Evolutionary conservation across 2,113 vertebrate species (phyloP).

Genomic region (Cyanoramphus novaezelandiae): DNA sequence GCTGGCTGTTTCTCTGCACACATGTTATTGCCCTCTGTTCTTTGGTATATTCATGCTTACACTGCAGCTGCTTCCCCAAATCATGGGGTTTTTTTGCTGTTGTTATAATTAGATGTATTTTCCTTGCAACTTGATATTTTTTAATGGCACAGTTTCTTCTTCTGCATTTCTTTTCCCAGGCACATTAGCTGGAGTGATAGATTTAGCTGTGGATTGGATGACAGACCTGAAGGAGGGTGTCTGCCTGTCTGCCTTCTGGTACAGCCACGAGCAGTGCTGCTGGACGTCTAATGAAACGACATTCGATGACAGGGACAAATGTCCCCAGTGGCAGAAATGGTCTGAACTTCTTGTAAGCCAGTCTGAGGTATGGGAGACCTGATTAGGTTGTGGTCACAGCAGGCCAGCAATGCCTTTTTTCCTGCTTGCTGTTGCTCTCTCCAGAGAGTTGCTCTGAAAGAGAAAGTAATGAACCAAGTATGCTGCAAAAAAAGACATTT

Average conservation of each 20-base stretch:
- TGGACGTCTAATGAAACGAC: slow-evolving; percentile 97
- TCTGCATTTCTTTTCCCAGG: slow-evolving; percentile 72
- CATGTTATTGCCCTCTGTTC: neutral
- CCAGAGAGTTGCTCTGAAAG: neutral
- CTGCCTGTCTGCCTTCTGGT: slow-evolving; percentile 94
- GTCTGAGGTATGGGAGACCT: slow-evolving; percentile 78
- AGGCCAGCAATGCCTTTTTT: neutral
- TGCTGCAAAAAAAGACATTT: neutral
- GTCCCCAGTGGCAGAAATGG: slow-evolving; percentile 98
- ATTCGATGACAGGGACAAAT: slow-evolving; percentile 95
- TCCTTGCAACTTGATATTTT: neutral
- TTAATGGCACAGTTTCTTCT: neutral
- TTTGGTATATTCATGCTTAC: neutral
- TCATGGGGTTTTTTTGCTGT: neutral
- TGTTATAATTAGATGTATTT: neutral
- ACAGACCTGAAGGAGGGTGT: slow-evolving; percentile 97
- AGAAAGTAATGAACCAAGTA: neutral
- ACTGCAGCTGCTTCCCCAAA: neutral
- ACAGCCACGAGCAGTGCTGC: slow-evolving; percentile 98
- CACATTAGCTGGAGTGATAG: slow-evolving; percentile 93
- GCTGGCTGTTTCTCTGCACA: neutral
- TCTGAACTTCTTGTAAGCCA: slow-evolving; percentile 91
- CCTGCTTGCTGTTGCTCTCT: neutral
- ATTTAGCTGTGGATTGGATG: slow-evolving; percentile 98
- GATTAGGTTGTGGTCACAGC: neutral